Evolutionary conservation across 2,888 invertebrate genomes (phyloP), one percentile per base, ranked within the genome.

Genomic region (Proisotoma minuta): DNA sequence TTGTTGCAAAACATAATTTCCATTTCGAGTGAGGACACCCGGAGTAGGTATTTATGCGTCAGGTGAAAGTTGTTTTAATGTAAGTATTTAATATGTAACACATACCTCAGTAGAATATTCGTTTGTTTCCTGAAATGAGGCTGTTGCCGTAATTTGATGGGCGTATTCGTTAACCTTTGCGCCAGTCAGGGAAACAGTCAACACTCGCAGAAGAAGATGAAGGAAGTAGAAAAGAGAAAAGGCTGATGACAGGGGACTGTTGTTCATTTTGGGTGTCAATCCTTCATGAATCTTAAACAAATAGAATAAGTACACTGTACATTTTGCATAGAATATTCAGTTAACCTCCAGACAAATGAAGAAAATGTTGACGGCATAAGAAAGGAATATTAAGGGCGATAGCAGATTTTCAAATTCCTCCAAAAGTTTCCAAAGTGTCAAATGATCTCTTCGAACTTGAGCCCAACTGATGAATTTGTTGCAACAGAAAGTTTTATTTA

Each of bases 141-240:
- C 54, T 22, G 61, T 62, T 20, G 22, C 28, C 1, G 60, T 56
- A 39, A 71, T 68, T 39, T 63, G 57, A 34, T 69, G 71, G 22
- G 68, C 69, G 57, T 66, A 68, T 10, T 70, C 66, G 61, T 71
- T 66, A 2, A 71, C 59, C 47, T 60, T 63, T 18, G 69, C 63
- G 15, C 65, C 69, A 2, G 57, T 54, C 0, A 68, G n/a, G n/a
- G 69, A 66, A 23, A 71, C 60, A 4, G 51, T 20, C 40, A 68
- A 57, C 10, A 63, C 56, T 48, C 66, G 57, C 22, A 59, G 28
- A 12, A 68, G 34, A 1, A 71, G 26, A 15, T 65, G 57, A 18
- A 60, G 27, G 43, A 71, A 62, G 12, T 66, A 57, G 56, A 57
- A 64, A 0, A 40, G 49, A 1, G 66, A 59, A 48, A 40, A 51